Percentiles rank a stretch among this genome's conserved stretches.
These are phyloP conservation scores for Alca torda DNA, from an alignment of 2,797 vertebrate species.

Conservation along the genomic window DNA sequence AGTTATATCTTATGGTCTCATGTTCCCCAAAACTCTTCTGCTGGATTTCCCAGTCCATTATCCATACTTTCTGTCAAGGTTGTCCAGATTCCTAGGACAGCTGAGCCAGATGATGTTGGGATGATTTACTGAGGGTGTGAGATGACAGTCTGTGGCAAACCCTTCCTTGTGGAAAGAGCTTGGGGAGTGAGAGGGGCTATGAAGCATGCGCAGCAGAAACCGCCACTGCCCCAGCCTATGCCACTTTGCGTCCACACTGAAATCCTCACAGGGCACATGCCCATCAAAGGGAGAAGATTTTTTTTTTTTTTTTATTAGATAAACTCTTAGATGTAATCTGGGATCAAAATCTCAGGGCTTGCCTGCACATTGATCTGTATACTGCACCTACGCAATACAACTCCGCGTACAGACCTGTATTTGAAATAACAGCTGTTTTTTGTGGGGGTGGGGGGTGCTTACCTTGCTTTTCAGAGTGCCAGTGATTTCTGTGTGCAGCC, in stretches of 20 bases:
- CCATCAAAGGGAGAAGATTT: not conserved
- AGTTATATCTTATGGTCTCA: not conserved
- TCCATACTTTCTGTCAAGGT: not conserved
- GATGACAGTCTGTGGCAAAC: not conserved
- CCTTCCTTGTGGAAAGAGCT: not conserved
- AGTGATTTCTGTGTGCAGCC: not conserved
- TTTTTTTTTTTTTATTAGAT: not conserved
- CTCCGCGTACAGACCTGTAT: not conserved
- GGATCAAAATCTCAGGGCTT: not conserved
- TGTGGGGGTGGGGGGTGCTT: not conserved
- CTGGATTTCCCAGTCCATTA: slow-evolving; percentile 28
- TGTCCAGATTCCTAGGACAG: slow-evolving; percentile 9
- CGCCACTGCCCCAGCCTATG: not conserved
- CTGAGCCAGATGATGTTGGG: slow-evolving; percentile 9
- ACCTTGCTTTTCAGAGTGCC: not conserved
- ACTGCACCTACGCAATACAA: not conserved
- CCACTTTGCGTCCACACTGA: not conserved
- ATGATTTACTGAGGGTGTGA: slow-evolving; percentile 22
- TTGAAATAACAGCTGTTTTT: not conserved
- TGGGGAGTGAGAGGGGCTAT: not conserved
- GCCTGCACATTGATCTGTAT: not conserved
- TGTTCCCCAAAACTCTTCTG: not conserved
- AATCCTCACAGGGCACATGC: not conserved
- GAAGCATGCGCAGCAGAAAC: not conserved
- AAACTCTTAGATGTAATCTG: not conserved